Base-by-base conservation (phyloP, 2,888 invertebrate genomes). In the Erebia ligea region DNA sequence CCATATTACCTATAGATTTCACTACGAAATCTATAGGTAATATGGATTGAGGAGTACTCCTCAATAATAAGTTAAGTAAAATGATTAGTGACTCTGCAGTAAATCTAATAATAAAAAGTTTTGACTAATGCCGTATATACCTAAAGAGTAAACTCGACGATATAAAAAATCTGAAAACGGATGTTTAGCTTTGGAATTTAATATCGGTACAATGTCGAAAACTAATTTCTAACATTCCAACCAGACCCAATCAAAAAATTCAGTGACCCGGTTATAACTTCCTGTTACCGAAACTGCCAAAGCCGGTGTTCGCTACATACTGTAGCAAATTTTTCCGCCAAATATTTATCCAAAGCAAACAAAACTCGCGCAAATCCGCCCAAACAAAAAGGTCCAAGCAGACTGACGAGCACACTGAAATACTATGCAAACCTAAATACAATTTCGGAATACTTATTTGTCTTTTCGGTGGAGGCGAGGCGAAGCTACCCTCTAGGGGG, bases 231-330 rank as follows among this genome's bases (percentile, higher is more conserved):
- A 52, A 45, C 13, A 11, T 45, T 45, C 45, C 3, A 13, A 45
- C 45, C 13, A 8, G 1, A 45, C 3, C 45, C 45, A 45, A 45
- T 45, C 13, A 13, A 52, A 52, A 52, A 52, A 52, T 52, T 52
- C 52, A 52, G 52, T 52, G 52, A 52, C 52, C 52, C 9, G 52
- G 52, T 52, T 52, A 52, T 52, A 9, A 8, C 52, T 50, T 50
- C 50, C 50, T 50, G 50, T 50, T 15, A 50, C n/a, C 50, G 13
- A 50, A 50, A 15, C n/a, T 50, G n/a, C 50, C n/a, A n/a, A 50
- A 50, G 50, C n/a, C n/a, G n/a, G 8, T 50, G n/a, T n/a, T 15
- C 50, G 8, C 50, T 50, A n/a, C 25, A 42, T 42, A 42, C 11
- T 42, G 11, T 21, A 13, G 25, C 19, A 25, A 25, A 13, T 57